A percentile compares a stretch with the other conserved stretches of the same genome.
Conservation (phyloP, 2,797 vertebrate species). For the Parotocinclus haroldoi region DNA sequence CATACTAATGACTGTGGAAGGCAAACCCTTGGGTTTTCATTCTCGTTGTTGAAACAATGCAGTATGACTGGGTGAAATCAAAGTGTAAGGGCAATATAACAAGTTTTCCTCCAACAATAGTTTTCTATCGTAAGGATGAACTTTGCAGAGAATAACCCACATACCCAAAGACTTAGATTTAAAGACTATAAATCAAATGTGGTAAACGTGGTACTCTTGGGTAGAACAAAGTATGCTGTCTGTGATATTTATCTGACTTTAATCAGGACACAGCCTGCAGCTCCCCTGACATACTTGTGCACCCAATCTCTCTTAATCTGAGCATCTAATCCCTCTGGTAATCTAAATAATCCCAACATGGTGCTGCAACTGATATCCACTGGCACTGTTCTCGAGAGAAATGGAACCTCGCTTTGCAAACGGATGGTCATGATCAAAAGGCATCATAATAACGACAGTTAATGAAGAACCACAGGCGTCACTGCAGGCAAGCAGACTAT, state of each 20-base stretch:
- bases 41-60: too few species aligned
- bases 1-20: too few species aligned
- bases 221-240: too few species aligned
- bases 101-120: too few species aligned
- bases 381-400: slow-evolving; percentile 43
- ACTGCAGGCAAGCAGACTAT: slow-evolving; percentile 1
- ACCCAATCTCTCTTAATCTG: slow-evolving; percentile 73
- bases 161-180: too few species aligned
- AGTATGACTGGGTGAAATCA: too few species aligned
- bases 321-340: slow-evolving; percentile 64
- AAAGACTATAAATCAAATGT: too few species aligned
- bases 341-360: slow-evolving; percentile 67
- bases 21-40: too few species aligned
- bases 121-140: too few species aligned
- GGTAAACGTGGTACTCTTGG: too few species aligned
- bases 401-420: slow-evolving; percentile 18
- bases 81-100: too few species aligned
- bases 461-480: slow-evolving; percentile 15
- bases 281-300: slow-evolving; percentile 69
- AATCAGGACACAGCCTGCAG: slow-evolving; percentile 64
- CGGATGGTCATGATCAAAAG: slow-evolving; percentile 11
- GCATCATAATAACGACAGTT: slow-evolving; percentile 10
- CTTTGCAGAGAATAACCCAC: too few species aligned
- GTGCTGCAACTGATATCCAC: slow-evolving; percentile 56
- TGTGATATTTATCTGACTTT: slow-evolving; percentile 24